A percentile compares a stretch with the other conserved stretches of the same genome.
phyloP scores from a whole-genome alignment of 2,888 invertebrate species.

The Netelia inedita region DNA sequence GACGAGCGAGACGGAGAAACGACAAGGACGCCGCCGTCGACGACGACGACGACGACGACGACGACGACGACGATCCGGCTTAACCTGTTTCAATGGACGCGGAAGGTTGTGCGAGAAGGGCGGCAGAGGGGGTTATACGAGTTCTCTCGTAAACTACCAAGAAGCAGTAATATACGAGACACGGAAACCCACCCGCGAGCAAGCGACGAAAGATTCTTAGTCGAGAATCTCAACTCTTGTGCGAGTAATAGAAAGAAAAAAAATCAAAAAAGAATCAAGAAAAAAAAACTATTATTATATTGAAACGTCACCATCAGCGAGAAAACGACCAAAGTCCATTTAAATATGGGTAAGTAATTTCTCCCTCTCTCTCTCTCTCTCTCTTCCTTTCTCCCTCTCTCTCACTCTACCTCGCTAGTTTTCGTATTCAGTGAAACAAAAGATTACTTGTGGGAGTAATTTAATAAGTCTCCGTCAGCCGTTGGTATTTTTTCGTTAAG shows the following conservation, averaged over 20 bases:
- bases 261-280: background rate
- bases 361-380: background rate
- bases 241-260: background rate
- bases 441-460: background rate
- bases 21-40: too few relatives aligned
- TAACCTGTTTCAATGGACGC: constrained; percentile 50
- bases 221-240: background rate
- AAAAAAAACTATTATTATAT: background rate
- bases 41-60: constrained; percentile 9
- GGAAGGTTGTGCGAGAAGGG: background rate
- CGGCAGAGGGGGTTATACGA: constrained; percentile 5
- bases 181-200: constrained; percentile 37
- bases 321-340: background rate
- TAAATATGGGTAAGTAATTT: background rate
- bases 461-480: background rate
- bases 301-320: background rate
- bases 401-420: too few relatives aligned
- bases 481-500: background rate
- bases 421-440: too few relatives aligned
- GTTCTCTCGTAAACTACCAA: constrained; percentile 47
- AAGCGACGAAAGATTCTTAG: constrained; percentile 37
- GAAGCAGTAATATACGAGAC: constrained; percentile 47
- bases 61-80: constrained; percentile 43
- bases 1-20: constrained; percentile 26
- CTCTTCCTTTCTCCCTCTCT: too few relatives aligned